Base-by-base conservation (phyloP, 2,888 invertebrate species). In the Colletes collaris region DNA sequence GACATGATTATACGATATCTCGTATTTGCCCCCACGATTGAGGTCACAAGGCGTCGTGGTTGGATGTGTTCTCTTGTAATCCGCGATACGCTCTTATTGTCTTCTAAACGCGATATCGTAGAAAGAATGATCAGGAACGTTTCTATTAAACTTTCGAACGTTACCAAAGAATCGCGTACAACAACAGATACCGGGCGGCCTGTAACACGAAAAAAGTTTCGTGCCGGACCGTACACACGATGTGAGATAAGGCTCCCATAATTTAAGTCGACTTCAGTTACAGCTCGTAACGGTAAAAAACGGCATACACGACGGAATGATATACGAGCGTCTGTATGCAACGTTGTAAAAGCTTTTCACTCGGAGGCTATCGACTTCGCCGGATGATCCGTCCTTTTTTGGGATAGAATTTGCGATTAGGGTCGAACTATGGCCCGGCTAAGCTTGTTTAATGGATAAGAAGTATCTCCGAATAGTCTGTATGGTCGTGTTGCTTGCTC, bases 231-330 rank as follows among this genome's bases (percentile, higher is more conserved):
- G 86, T 89, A 90, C 90, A 89, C 90, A 91, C 86, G 88, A 89
- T 86, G 84, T 80, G 79, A 88, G 91, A 90, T 92, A 90, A 92
- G 90, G 89, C 89, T 88, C 87, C 87, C 87, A 88, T 90, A 91
- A 91, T 90, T 91, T 89, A 89, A 87, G 87, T 88, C 85, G 87
- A 87, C 86, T 88, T 88, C 89, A 88, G 87, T 90, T 89, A 90
- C 86, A 81, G 87, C 86, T 87, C 74, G 67, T 76, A 83, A 81
- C 80, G 74, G 79, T 76, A 81, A 85, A 85, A 81, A 76, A 86
- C 75, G 84, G 78, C 66, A 75, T 76, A 71, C 64, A 82, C 79
- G 80, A 73, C 75, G 75, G 59, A 44, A 82, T 82, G 85, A 89
- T 89, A 89, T 90, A 89, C 82, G 88, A 87, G 83, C 85, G 83